Conservation (phyloP, 2,797 vertebrate genomes). For the Lagothrix lagotricha region DNA sequence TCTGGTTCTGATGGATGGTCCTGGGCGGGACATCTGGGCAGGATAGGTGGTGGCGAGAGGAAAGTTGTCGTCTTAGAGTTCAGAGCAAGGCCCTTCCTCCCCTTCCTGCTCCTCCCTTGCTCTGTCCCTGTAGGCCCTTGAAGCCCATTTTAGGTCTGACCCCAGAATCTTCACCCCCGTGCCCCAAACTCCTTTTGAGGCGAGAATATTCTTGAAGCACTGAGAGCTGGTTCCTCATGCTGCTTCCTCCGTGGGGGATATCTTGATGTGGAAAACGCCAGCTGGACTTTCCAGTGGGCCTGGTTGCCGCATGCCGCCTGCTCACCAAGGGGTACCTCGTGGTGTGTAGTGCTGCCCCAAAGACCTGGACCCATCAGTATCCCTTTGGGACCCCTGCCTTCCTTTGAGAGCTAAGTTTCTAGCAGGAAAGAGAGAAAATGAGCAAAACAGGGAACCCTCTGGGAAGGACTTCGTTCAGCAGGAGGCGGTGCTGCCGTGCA, state of each 20-base stretch:
- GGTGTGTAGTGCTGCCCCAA: too few species aligned
- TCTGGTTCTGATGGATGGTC: background rate
- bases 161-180: background rate
- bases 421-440: background rate
- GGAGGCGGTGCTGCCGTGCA: too few species aligned
- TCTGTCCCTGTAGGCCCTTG: background rate
- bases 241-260: background rate
- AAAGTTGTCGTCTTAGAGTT: background rate
- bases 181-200: background rate
- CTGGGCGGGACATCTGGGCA: background rate
- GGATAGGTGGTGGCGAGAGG: background rate
- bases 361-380: too few species aligned
- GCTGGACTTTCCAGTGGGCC: background rate
- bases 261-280: fast-evolving
- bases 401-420: background rate
- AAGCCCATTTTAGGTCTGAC: background rate
- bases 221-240: background rate
- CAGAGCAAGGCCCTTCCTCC: background rate
- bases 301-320: background rate
- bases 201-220: background rate
- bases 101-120: too few species aligned
- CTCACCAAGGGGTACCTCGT: background rate
- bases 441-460: background rate
- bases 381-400: background rate
- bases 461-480: background rate